These are phyloP conservation scores for Melanotus villosus DNA, from an alignment of 2,888 invertebrate genomes.

Conservation along the genomic window DNA sequence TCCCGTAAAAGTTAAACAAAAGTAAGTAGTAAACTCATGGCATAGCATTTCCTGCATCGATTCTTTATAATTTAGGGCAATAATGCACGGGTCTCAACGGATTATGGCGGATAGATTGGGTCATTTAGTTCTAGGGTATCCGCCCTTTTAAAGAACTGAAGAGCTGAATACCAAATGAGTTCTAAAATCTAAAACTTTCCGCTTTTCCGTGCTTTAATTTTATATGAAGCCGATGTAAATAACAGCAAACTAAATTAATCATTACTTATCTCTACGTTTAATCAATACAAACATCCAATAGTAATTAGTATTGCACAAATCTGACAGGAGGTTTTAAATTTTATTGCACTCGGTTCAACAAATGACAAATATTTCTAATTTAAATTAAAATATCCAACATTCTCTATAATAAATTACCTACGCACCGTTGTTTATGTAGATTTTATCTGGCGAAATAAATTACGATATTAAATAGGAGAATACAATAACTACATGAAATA, in stretches of 20 bases:
- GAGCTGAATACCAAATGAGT: too few relatives aligned
- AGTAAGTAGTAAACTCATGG: too few relatives aligned
- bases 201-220: neutral
- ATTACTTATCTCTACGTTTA: slow-evolving; percentile 38
- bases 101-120: too few relatives aligned
- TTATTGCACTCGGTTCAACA: slow-evolving; percentile 26
- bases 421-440: neutral
- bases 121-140: too few relatives aligned
- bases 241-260: slow-evolving; percentile 27
- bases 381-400: slow-evolving; percentile 18
- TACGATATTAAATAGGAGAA: neutral
- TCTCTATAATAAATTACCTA: neutral
- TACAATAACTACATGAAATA: too few relatives aligned
- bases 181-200: too few relatives aligned
- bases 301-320: slow-evolving; percentile 32
- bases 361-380: slow-evolving; percentile 41
- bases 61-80: too few relatives aligned
- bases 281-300: slow-evolving; percentile 35
- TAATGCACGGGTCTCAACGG: too few relatives aligned
- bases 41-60: too few relatives aligned
- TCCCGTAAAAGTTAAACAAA: too few relatives aligned
- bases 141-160: too few relatives aligned
- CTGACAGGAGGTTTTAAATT: slow-evolving; percentile 32
- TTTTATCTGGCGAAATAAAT: slow-evolving; percentile 28
- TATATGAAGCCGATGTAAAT: slow-evolving; percentile 13